phyloP scores from a whole-genome alignment of 2,113 vertebrate genomes.

The Pao palembangensis region DNA sequence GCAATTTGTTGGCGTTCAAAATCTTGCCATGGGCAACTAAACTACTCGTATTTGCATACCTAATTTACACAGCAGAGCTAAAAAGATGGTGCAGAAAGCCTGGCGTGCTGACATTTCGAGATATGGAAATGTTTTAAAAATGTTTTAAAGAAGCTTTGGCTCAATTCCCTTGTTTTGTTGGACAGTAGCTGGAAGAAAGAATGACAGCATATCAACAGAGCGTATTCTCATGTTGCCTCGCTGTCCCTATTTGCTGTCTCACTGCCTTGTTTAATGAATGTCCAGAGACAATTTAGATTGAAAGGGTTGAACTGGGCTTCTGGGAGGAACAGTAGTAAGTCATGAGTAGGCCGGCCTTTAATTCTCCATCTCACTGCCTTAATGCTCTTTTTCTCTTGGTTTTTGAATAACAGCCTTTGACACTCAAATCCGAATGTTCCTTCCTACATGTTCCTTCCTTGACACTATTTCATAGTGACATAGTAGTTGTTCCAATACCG shows the following conservation, averaged over 20 bases:
- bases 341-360: slow-evolving; percentile 44
- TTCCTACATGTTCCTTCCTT: too few relatives aligned
- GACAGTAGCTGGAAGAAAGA: slow-evolving; percentile 36
- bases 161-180: slow-evolving; percentile 38
- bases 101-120: slow-evolving; percentile 3
- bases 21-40: slow-evolving; percentile 5
- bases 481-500: too few relatives aligned
- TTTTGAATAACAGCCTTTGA: slow-evolving; percentile 9
- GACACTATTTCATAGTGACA: too few relatives aligned
- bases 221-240: slow-evolving; percentile 47
- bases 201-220: slow-evolving; percentile 51
- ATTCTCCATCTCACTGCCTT: slow-evolving; percentile 30
- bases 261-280: slow-evolving; percentile 56
- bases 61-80: slow-evolving; percentile 3
- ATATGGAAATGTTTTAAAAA: slow-evolving; percentile 22
- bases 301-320: slow-evolving; percentile 44
- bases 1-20: not conserved
- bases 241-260: slow-evolving; percentile 42
- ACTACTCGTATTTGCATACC: slow-evolving; percentile 4
- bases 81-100: slow-evolving; percentile 13
- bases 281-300: slow-evolving; percentile 58
- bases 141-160: slow-evolving; percentile 18
- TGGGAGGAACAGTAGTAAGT: slow-evolving; percentile 33
- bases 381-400: not conserved
- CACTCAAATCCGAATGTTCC: not conserved